These are phyloP conservation scores for Numenius phaeopus DNA, from an alignment of 2,797 vertebrate species.

Conservation along the genomic window DNA sequence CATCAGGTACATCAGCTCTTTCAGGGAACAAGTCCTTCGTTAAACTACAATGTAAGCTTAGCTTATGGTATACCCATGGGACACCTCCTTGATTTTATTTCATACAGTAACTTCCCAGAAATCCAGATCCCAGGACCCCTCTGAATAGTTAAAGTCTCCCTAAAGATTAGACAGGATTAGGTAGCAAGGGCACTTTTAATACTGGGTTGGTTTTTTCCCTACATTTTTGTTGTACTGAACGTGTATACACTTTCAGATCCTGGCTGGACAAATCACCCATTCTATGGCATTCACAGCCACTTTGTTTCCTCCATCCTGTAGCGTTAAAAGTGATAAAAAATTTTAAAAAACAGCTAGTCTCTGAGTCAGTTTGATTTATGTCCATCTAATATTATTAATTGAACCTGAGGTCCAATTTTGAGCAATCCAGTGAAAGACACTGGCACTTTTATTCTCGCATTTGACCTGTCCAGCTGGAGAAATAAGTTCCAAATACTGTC, in stretches of 20 bases:
- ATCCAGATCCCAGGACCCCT: background rate
- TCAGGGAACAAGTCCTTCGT: background rate
- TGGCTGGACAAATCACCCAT: background rate
- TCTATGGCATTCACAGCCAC: background rate
- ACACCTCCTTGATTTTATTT: background rate
- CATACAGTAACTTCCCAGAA: background rate
- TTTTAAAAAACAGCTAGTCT: background rate
- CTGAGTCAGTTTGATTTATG: background rate
- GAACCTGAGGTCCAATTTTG: background rate
- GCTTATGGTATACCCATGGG: background rate
- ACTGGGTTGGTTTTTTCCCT: fast-evolving
- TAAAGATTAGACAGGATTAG: background rate
- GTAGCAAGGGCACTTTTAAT: background rate
- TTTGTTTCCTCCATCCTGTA: background rate
- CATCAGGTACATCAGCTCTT: background rate
- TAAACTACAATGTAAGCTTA: background rate
- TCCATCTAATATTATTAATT: slow-evolving; percentile 2
- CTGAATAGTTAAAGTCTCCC: background rate
- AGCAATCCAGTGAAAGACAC: background rate
- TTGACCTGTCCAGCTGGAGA: slow-evolving; percentile 16
- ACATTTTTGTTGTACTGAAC: background rate
- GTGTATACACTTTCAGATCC: fast-evolving
- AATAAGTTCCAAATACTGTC: background rate
- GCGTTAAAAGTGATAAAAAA: background rate
- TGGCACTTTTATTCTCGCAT: background rate